Conservation (phyloP, 2,797 vertebrate genomes). For the Rallus crepitans region DNA sequence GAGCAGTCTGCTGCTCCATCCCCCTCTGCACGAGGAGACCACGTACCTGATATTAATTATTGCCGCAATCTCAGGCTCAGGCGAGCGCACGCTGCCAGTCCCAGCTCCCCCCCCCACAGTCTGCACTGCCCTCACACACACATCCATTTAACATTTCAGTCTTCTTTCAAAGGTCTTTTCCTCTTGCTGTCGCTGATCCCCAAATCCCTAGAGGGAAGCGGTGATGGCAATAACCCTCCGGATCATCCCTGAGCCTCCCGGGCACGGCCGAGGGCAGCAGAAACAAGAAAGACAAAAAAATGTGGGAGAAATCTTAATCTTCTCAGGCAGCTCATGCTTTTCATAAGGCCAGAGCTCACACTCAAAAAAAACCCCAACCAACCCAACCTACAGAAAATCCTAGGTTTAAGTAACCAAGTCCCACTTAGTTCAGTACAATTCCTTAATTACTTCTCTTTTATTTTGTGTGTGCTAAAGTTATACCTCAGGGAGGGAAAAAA, state of each 20-base stretch:
- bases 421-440: constrained; percentile 21
- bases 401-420: neutral
- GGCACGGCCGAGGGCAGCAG: neutral
- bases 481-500: neutral
- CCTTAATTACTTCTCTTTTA: constrained; percentile 66
- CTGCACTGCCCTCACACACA: fast-evolving
- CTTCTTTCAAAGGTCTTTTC: neutral
- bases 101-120: neutral
- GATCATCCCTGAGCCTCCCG: neutral
- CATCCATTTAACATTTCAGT: neutral
- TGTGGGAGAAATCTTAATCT: constrained; percentile 43
- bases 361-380: neutral
- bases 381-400: neutral
- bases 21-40: neutral
- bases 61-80: neutral
- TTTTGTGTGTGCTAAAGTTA: constrained; percentile 12
- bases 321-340: neutral
- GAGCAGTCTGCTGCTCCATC: neutral
- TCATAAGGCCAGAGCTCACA: neutral
- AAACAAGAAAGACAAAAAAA: constrained; percentile 23
- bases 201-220: neutral
- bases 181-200: neutral
- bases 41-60: neutral
- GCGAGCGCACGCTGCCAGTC: neutral
- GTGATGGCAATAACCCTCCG: fast-evolving